Evolutionary conservation across 2,113 vertebrate genomes (phyloP).

Genomic region (Gymnobelideus leadbeateri): DNA sequence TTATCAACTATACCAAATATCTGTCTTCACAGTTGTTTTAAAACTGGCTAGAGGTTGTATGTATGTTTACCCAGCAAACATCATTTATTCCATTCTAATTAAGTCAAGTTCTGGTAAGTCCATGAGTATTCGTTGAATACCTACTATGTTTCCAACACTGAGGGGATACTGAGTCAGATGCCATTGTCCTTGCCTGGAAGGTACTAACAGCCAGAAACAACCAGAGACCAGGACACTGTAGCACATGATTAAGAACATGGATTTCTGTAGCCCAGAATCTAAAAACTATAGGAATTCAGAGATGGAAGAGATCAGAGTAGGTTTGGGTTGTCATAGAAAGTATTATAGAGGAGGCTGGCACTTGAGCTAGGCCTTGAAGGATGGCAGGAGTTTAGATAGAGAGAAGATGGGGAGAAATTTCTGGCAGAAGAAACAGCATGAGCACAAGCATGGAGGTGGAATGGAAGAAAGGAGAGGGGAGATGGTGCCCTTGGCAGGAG

Average conservation of each 20-base stretch:
- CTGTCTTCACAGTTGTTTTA: background rate
- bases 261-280: background rate
- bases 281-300: background rate
- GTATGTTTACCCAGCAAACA: background rate
- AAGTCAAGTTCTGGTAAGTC: background rate
- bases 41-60: background rate
- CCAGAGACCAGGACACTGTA: background rate
- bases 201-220: background rate
- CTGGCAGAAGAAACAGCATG: background rate
- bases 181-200: background rate
- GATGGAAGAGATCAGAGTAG: background rate
- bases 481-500: no score
- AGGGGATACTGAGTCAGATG: background rate
- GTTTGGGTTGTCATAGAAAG: background rate
- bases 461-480: background rate
- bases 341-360: background rate
- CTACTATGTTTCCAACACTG: background rate
- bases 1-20: background rate
- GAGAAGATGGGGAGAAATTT: background rate
- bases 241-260: background rate
- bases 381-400: background rate
- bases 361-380: background rate
- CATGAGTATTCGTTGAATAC: fast-evolving
- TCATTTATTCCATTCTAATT: background rate
- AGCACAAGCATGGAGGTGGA: background rate